These are phyloP conservation scores for Myiotriccus ornatus DNA, from an alignment of 2,797 vertebrate species.

Conservation along the genomic window DNA sequence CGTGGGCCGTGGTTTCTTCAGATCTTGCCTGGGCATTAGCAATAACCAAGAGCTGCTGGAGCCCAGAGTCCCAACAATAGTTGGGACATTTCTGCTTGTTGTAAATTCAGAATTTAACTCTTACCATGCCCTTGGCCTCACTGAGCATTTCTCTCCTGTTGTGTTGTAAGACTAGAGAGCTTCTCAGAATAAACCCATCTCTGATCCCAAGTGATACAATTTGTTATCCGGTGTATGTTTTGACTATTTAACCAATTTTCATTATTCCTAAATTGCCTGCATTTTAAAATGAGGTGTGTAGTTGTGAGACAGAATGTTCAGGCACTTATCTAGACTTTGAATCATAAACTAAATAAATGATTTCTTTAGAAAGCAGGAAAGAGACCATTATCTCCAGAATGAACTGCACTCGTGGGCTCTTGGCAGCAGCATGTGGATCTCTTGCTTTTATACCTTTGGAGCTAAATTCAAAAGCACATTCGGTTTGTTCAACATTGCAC, in stretches of 20 bases:
- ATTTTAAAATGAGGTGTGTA: constrained; percentile 51
- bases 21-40: neutral
- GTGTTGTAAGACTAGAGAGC: neutral
- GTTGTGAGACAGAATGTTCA: constrained; percentile 24
- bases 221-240: neutral
- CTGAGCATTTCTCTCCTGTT: neutral
- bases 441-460: constrained; percentile 31
- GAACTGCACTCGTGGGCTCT: constrained; percentile 9
- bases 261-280: constrained; percentile 40
- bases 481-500: constrained; percentile 43
- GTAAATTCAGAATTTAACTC: neutral
- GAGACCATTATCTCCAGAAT: constrained; percentile 19
- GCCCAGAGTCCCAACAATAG: neutral
- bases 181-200: neutral
- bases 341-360: constrained; percentile 27
- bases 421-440: neutral
- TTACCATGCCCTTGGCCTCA: neutral
- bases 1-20: neutral
- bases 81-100: neutral
- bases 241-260: constrained; percentile 10
- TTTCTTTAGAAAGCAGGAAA: constrained; percentile 25
- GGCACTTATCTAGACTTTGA: constrained; percentile 33
- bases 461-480: constrained; percentile 28
- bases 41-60: neutral
- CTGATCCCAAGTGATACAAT: neutral